Base-by-base conservation (phyloP, 2,888 invertebrate species). In the Synanthedon tipuliformis region DNA sequence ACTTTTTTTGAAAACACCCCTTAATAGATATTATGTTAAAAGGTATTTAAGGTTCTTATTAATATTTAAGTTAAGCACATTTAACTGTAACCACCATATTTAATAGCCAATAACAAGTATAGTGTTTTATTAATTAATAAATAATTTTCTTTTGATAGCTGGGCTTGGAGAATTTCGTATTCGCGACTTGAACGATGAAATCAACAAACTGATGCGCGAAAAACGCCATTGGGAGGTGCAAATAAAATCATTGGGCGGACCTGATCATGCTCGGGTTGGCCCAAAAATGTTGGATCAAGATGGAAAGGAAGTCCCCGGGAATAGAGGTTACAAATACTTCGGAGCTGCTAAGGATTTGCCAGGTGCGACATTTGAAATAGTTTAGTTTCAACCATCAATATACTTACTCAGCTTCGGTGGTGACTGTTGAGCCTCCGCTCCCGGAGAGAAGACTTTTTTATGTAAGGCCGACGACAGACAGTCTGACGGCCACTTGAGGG, bases 121-220 rank as follows among this genome's bases (percentile, higher is more conserved):
- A 34, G 8, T 34, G 8, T 34, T 34, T 34, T 34, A 34, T 34
- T 48, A 1, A 15, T 13, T 15, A 15, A 12, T 7, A 8, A 1
- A 13, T 12, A 50, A 53, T 23, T 45, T 45, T 13, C 15, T 1
- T 49, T 49, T 49, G 10, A 49, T 64, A 93, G 95, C 99, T 60
- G 99, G 99, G 55, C 89, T 99, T n/a, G 99, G 99, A 3, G 99
- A 99, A 82, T 99, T 98, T 76, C 92, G 98, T 23, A 95, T 99
- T 59, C 90, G 99, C 13, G 99, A 99, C 75, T 86, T 99, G 18
- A 99, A 99, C 77, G 99, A 99, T 83, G 99, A 99, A 81, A 99
- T 99, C 62, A 99, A 99, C 81, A 99, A 99, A 81, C 78, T 99
- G 59, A 89, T 99, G 56, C 89, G 98, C 50, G 97, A 99, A 73